Evolutionary conservation across 2,797 vertebrate species (phyloP).

Genomic region (Sebastiscus tertius): DNA sequence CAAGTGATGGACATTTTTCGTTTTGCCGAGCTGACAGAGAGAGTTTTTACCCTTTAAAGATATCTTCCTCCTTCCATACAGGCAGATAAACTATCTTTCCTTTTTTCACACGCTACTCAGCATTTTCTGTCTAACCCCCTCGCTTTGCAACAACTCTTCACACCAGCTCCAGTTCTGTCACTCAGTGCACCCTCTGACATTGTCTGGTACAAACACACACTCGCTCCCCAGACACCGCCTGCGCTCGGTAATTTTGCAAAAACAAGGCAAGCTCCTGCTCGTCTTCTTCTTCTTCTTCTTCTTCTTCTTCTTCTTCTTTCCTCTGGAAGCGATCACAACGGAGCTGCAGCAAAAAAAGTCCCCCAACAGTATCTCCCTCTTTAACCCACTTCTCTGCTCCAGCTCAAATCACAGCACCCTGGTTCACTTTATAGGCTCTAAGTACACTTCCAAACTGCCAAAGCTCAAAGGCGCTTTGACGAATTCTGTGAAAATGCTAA

Average conservation of each 20-base stretch:
- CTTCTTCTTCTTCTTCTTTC: slow-evolving; percentile 1
- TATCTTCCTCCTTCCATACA: slow-evolving; percentile 33
- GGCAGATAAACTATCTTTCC: slow-evolving; percentile 36
- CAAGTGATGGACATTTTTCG: slow-evolving; percentile 58
- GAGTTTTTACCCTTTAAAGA: slow-evolving; percentile 35
- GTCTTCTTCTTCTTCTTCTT: background rate
- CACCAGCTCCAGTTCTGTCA: slow-evolving; percentile 61
- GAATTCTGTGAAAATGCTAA: slow-evolving; percentile 49
- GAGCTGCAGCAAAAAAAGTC: background rate
- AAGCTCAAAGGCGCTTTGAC: slow-evolving; percentile 33
- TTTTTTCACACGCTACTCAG: slow-evolving; percentile 36
- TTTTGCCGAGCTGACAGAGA: slow-evolving; percentile 38
- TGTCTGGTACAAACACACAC: background rate
- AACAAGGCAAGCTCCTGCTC: slow-evolving; percentile 10
- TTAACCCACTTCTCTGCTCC: background rate
- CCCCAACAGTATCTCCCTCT: background rate
- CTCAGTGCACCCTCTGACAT: slow-evolving; percentile 30
- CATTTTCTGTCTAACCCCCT: slow-evolving; percentile 40
- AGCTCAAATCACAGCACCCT: slow-evolving; percentile 21
- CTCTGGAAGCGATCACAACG: slow-evolving; percentile 7
- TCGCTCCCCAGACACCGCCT: background rate
- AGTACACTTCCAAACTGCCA: slow-evolving; percentile 38
- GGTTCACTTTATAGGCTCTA: slow-evolving; percentile 13
- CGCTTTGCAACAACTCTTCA: slow-evolving; percentile 31
- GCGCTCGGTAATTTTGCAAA: slow-evolving; percentile 23